Evolutionary conservation across 2,888 invertebrate species (phyloP).

Genomic region (Catocala nupta): DNA sequence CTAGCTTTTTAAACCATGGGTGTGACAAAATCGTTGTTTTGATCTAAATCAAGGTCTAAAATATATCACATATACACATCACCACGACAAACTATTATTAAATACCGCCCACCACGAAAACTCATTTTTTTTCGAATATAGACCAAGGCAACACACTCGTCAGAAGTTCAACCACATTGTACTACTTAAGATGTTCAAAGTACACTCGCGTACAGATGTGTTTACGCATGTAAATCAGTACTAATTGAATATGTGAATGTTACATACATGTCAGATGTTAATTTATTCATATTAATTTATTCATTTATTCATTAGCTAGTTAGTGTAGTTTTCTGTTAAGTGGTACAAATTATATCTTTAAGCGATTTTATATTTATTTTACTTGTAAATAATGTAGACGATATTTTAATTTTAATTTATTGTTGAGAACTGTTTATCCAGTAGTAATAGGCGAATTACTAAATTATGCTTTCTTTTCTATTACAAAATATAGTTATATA

Average conservation of each 20-base stretch:
- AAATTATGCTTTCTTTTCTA: no score
- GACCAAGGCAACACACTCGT: conserved; percentile 62
- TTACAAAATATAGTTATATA: no score
- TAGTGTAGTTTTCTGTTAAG: conserved; percentile 6
- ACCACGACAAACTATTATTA: conserved; percentile 61
- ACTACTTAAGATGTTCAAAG: conserved; percentile 36
- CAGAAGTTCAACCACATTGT: conserved; percentile 51
- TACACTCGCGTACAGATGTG: conserved; percentile 33
- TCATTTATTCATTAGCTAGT: conserved; percentile 11
- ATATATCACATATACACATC: conserved; percentile 48
- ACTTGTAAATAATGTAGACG: no score
- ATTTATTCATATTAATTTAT: conserved; percentile 8
- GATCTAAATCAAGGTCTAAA: conserved; percentile 30
- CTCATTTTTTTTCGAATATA: conserved; percentile 56
- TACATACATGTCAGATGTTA: conserved; percentile 4
- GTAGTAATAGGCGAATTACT: no score
- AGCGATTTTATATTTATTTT: background rate
- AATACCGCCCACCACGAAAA: conserved; percentile 57
- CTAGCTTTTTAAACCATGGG: conserved; percentile 4
- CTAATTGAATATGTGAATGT: conserved; percentile 13
- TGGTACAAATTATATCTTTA: background rate
- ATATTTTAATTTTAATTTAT: no score
- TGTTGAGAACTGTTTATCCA: no score
- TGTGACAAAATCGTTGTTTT: conserved; percentile 26
- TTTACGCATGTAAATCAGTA: conserved; percentile 15